phyloP scores from a whole-genome alignment of 2,797 vertebrate genomes.

The Hyperoplus immaculatus region DNA sequence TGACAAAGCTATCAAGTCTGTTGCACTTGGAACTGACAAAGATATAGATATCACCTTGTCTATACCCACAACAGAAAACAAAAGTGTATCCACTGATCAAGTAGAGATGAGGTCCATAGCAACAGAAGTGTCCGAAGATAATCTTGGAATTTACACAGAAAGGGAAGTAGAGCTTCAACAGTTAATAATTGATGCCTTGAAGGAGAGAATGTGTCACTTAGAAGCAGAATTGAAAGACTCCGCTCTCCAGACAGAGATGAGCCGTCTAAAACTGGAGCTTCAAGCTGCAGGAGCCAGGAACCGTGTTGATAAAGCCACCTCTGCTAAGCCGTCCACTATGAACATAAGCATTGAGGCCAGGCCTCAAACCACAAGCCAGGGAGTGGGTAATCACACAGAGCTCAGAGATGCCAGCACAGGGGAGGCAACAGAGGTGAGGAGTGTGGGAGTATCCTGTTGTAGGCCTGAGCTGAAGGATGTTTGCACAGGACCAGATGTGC shows the following conservation, averaged over 20 bases:
- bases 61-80: constrained; percentile 64
- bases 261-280: constrained; percentile 92
- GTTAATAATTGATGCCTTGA: constrained; percentile 89
- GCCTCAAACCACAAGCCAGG: constrained; percentile 85
- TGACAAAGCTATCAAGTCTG: constrained; percentile 75
- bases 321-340: constrained; percentile 81
- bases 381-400: constrained; percentile 86
- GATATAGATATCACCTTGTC: constrained; percentile 64
- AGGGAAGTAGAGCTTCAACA: constrained; percentile 91
- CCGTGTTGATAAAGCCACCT: constrained; percentile 87
- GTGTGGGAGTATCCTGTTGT: constrained; percentile 87
- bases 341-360: constrained; percentile 84
- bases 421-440: constrained; percentile 59
- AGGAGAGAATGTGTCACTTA: constrained; percentile 90
- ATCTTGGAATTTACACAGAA: constrained; percentile 88
- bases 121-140: constrained; percentile 88
- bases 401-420: constrained; percentile 84
- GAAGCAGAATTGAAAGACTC: constrained; percentile 95
- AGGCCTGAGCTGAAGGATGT: constrained; percentile 67
- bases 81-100: constrained; percentile 81
- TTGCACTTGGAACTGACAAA: constrained; percentile 82
- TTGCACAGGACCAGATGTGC: constrained; percentile 85
- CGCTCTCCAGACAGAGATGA: constrained; percentile 92
- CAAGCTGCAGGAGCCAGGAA: constrained; percentile 91
- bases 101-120: constrained; percentile 80